Evolutionary conservation across 2,113 vertebrate species (phyloP), one percentile per base, ranked within the genome.

Genomic region (Sander lucioperca): DNA sequence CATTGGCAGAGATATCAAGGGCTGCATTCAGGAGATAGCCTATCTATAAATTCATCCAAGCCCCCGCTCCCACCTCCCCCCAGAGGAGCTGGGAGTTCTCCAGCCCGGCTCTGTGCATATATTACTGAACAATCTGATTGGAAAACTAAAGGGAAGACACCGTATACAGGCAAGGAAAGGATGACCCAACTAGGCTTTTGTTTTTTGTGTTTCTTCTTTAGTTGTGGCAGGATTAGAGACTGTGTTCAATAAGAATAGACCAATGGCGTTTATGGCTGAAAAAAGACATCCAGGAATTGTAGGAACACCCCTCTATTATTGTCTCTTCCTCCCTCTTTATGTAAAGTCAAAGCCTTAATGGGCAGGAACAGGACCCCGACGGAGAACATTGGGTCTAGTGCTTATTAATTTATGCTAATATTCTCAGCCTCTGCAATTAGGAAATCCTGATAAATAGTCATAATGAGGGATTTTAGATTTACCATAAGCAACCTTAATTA

Each of bases 21-120:
- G 83, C 90, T 91, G 89, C 85, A 74, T 86, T 87, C 85, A 90
- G 71, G 57, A 86, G 90, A 91, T 87, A 91, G 79, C 23, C 58
- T 83, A 90, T 93, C 86, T 88, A 39, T 81, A 78, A 82, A 88
- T 73, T 73, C 45, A 90, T 88, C 84, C 77, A 39, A 43, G 12
- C 54, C 45, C n/a, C 39, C 10, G 2, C 39, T 11, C 48, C 16
- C 54, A 0, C 23, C 30, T 7, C 50, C 36, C 47, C 53, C 70
- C 30, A 23, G 56, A 76, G 65, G 75, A 53, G 36, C 83, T 15
- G 50, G 18, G 68, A 27, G 70, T 83, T 87, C 68, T 86, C 65
- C 33, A 61, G 67, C 73, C 79, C 62, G 27, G 79, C 83, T 72
- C 51, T 77, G 71, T 86, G 86, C 83, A 89, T 88, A 84, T 71